Base-by-base conservation (phyloP, 2,888 invertebrate genomes). In the Pachliopta kotzebuea region DNA sequence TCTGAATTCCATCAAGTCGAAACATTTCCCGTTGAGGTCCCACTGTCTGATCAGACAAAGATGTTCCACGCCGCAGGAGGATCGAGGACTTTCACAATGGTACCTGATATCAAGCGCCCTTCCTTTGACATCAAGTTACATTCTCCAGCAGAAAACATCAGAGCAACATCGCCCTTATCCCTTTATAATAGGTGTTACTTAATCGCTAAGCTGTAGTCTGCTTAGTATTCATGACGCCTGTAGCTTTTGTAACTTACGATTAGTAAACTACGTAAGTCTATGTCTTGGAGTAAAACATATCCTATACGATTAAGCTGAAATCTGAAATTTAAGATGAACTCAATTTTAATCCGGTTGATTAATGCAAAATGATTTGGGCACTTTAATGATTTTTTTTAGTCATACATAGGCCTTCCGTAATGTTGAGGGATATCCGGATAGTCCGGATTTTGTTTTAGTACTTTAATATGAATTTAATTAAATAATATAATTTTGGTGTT, bases 181-280 rank as follows among this genome's bases (percentile, higher is more conserved):
- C 52, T 6, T 60, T n/a, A 37, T 18, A 14, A 45, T 60, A 64
- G 55, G 29, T 20, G 14, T 14, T n/a, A 45, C 9, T 20, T 2
- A 24, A 21, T 24, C 20, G 56, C 20, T 49, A 20, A 45, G 18
- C n/a, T 60, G 23, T 42, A 6, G n/a, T 31, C 45, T 31, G 37
- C 42, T 60, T 60, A 56, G 56, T 64, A 64, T 64, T 64, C 64
- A 64, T 64, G 56, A 21, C 37, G 56, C 56, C 29, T 8, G 50
- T 18, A 60, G 26, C 64, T 31, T 56, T 60, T 60, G 60, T 56
- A 59, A 64, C 31, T 56, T 56, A 56, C 29, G 60, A 64, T 56
- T 56, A 56, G 56, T 60, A 50, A 64, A 45, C 53, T n/a, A n/a
- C n/a, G n/a, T n/a, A n/a, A n/a, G n/a, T n/a, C n/a, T n/a, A n/a